Percentiles rank a stretch among this genome's conserved stretches.
Conservation (phyloP, 2,113 vertebrate species). For the Poeciliopsis prolifica region DNA sequence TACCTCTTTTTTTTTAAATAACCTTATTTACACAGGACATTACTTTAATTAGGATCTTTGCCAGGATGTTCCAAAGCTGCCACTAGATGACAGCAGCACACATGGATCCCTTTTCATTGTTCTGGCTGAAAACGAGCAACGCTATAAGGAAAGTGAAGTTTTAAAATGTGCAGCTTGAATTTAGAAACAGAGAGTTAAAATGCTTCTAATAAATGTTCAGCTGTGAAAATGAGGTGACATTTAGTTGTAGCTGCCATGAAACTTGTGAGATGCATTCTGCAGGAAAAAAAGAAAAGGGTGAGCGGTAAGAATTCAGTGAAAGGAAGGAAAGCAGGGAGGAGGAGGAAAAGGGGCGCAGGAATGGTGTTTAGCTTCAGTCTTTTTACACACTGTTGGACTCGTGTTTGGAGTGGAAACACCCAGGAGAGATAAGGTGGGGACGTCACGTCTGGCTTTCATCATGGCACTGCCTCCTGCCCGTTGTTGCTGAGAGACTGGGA, state of each 20-base stretch:
- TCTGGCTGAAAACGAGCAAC: slow-evolving; percentile 42
- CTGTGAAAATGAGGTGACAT: slow-evolving; percentile 33
- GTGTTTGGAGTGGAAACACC: slow-evolving; percentile 75
- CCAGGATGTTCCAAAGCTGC: slow-evolving; percentile 14
- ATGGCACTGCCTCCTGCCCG: slow-evolving; percentile 55
- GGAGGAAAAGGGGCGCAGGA: slow-evolving; percentile 36
- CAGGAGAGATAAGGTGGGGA: slow-evolving; percentile 73
- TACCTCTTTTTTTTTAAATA: neutral
- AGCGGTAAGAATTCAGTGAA: slow-evolving; percentile 53
- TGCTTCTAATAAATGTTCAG: neutral
- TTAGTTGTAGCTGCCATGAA: slow-evolving; percentile 15
- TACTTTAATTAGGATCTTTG: slow-evolving; percentile 7
- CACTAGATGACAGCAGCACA: slow-evolving; percentile 79
- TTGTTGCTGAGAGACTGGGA: slow-evolving; percentile 22
- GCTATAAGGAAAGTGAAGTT: neutral
- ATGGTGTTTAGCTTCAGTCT: slow-evolving; percentile 42
- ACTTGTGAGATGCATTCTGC: neutral
- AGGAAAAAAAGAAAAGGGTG: slow-evolving; percentile 50
- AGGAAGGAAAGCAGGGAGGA: slow-evolving; percentile 61
- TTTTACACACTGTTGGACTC: slow-evolving; percentile 46
- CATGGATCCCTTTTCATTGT: slow-evolving; percentile 4
- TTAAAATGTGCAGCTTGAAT: slow-evolving; percentile 45
- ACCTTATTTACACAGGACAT: neutral
- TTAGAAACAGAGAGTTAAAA: slow-evolving; percentile 7
- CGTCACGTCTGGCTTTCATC: slow-evolving; percentile 77